Evolutionary conservation across 2,888 invertebrate species (phyloP).

Genomic region (Pachycephus smyrnensis): DNA sequence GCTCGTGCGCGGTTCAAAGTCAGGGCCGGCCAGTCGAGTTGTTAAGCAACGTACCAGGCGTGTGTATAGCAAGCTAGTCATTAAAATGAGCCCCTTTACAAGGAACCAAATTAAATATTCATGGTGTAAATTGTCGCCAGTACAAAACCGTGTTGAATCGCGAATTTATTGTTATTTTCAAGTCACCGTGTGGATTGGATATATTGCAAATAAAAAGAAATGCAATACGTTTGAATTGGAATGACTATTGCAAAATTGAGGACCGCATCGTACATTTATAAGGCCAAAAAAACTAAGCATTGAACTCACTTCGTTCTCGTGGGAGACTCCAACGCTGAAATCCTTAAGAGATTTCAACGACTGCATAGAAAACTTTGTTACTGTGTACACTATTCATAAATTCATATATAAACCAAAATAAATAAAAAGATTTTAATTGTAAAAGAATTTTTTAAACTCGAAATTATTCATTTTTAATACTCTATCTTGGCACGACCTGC

Average conservation of each 20-base stretch:
- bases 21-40: conserved; percentile 41
- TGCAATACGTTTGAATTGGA: neutral
- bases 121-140: neutral
- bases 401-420: neutral
- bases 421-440: neutral
- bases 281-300: neutral
- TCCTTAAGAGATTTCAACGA: neutral
- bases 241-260: neutral
- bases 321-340: neutral
- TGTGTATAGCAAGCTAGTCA: neutral
- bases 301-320: neutral
- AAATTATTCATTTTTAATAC: conserved; percentile 31
- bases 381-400: too few relatives aligned
- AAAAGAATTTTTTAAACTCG: neutral
- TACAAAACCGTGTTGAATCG: neutral
- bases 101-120: neutral
- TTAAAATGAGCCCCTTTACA: neutral
- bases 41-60: conserved; percentile 20
- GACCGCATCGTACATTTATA: neutral
- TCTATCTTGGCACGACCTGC: conserved; percentile 57
- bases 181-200: neutral
- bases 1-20: conserved; percentile 43
- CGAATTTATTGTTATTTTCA: neutral
- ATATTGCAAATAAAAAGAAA: neutral
- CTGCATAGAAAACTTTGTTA: neutral